Evolutionary conservation across 2,797 vertebrate genomes (phyloP).

Genomic region (Acrossocheilus wenchowensis): DNA sequence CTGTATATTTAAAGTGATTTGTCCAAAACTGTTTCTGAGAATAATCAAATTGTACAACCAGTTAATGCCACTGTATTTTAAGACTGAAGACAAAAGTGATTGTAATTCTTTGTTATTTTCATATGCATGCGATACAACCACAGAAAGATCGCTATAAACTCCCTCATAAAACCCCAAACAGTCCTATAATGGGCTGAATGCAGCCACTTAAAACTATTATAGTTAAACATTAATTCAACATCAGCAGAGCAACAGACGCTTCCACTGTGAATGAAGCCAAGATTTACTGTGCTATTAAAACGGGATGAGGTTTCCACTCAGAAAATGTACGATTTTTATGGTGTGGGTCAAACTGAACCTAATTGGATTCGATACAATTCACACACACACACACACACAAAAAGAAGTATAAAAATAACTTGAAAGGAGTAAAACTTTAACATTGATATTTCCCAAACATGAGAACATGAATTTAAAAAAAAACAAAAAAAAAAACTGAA

Average conservation of each 20-base stretch:
- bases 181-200: neutral
- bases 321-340: neutral
- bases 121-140: neutral
- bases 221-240: constrained; percentile 42
- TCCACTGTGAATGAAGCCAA: neutral
- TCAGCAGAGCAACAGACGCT: neutral
- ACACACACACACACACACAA: too few species aligned
- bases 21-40: neutral
- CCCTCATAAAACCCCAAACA: neutral
- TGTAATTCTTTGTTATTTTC: neutral
- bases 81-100: neutral
- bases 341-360: neutral
- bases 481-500: too few species aligned
- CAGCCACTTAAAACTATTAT: neutral
- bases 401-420: neutral
- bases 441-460: neutral
- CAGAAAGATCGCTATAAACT: neutral
- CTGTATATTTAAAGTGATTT: neutral
- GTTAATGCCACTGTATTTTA: neutral
- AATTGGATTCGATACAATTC: neutral
- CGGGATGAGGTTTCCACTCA: neutral
- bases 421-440: neutral
- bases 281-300: neutral
- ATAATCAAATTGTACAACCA: neutral
- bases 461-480: neutral